A percentile compares a stretch with the other conserved stretches of the same genome.
phyloP scores from a whole-genome alignment of 2,113 vertebrate genomes.

The Halichoeres trimaculatus region DNA sequence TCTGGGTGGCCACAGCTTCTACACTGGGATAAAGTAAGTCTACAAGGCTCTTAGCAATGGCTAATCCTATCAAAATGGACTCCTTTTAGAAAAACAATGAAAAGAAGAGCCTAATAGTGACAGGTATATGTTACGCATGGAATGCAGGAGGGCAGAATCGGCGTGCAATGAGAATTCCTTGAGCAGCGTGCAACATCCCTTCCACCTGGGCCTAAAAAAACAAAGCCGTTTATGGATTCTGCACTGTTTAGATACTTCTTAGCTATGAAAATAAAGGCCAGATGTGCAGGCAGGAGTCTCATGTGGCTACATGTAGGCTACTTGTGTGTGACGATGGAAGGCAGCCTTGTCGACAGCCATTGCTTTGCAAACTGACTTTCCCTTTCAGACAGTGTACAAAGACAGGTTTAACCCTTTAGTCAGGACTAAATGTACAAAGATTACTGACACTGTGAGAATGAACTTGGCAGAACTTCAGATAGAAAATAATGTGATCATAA shows the following conservation, averaged over 20 bases:
- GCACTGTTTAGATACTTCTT: constrained; percentile 81
- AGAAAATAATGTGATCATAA: constrained; percentile 28
- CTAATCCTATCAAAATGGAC: constrained; percentile 86
- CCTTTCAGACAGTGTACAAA: constrained; percentile 77
- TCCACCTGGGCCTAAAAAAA: constrained; percentile 83
- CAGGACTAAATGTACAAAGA: constrained; percentile 68
- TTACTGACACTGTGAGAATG: constrained; percentile 49
- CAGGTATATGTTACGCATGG: constrained; percentile 78
- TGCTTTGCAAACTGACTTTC: constrained; percentile 77
- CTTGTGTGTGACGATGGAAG: constrained; percentile 71
- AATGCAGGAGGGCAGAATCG: constrained; percentile 74
- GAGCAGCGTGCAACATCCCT: constrained; percentile 60
- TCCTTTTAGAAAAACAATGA: constrained; percentile 80
- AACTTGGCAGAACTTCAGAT: constrained; percentile 67
- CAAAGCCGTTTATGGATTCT: constrained; percentile 73
- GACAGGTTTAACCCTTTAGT: constrained; percentile 78
- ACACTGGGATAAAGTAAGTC: constrained; percentile 81
- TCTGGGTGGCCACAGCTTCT: constrained; percentile 81
- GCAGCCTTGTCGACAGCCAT: constrained; percentile 77
- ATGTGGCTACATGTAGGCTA: constrained; percentile 82
- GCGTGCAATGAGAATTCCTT: constrained; percentile 63
- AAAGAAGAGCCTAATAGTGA: constrained; percentile 71
- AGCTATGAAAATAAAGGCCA: constrained; percentile 82
- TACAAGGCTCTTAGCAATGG: constrained; percentile 76
- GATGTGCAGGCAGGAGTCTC: constrained; percentile 78